Conservation (phyloP, 2,888 invertebrate species). For the Thereva nobilitata region DNA sequence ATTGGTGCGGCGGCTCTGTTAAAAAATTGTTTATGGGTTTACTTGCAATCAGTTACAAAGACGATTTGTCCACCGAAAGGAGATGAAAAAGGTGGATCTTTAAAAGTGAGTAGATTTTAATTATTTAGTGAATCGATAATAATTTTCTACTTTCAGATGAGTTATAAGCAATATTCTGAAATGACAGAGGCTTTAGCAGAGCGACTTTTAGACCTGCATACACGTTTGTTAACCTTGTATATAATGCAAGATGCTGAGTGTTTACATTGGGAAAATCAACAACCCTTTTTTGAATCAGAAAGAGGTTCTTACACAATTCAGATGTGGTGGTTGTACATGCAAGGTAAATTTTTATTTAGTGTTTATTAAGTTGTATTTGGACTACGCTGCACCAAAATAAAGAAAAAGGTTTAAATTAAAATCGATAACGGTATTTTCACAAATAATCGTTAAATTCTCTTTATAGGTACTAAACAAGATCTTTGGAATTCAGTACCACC, state of each 20-base stretch:
- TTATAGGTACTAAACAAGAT: constrained; percentile 74
- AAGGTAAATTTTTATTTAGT: constrained; percentile 60
- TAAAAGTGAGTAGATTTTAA: constrained; percentile 48
- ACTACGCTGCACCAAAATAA: no score
- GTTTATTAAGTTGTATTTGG: no score
- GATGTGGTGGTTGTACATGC: constrained; percentile 89
- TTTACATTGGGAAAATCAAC: constrained; percentile 71
- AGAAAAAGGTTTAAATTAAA: no score
- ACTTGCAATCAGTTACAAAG: constrained; percentile 63
- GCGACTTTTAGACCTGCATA: constrained; percentile 78
- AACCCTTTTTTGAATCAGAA: constrained; percentile 71
- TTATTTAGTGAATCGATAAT: background rate
- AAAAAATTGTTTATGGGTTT: constrained; percentile 78
- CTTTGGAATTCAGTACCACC: constrained; percentile 88
- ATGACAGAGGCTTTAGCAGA: constrained; percentile 86
- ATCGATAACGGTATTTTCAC: no score
- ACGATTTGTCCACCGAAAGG: constrained; percentile 56
- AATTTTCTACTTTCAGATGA: constrained; percentile 45
- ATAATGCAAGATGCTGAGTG: constrained; percentile 82
- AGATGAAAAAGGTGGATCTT: constrained; percentile 56
- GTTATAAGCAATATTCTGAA: constrained; percentile 76
- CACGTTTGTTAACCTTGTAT: constrained; percentile 75
- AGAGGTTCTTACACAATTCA: constrained; percentile 80
- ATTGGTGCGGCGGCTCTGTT: constrained; percentile 79
- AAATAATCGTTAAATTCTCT: background rate